These are phyloP conservation scores for Panulirus ornatus DNA, from an alignment of 1,140 invertebrate species.

Conservation along the genomic window DNA sequence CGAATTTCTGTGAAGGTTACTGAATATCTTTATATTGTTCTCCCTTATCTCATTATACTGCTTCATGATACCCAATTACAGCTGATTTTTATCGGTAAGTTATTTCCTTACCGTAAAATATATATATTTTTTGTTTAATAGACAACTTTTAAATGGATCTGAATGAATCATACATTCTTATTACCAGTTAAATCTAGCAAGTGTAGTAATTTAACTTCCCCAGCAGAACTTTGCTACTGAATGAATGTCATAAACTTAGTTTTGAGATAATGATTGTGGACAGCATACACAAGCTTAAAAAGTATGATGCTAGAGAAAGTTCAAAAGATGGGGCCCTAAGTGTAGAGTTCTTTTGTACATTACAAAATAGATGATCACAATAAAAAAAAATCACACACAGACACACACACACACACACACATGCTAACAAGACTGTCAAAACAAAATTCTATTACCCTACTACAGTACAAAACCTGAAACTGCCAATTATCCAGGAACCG, in stretches of 20 bases:
- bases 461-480: not conserved
- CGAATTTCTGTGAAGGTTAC: too few species aligned
- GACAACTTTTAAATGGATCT: too few species aligned
- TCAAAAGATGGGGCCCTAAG: not conserved
- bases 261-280: not conserved
- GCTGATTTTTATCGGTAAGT: too few species aligned
- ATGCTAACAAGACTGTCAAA: not conserved
- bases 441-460: not conserved
- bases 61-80: too few species aligned
- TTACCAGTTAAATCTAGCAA: too few species aligned
- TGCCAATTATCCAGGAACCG: not conserved
- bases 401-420: not conserved
- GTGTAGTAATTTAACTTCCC: not conserved
- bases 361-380: not conserved
- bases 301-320: not conserved
- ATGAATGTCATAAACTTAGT: not conserved
- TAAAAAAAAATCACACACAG: too few species aligned
- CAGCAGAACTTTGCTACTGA: not conserved
- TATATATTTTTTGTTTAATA: too few species aligned
- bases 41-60: too few species aligned
- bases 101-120: too few species aligned
- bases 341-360: not conserved
- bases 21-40: too few species aligned
- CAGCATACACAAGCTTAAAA: not conserved
- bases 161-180: too few species aligned